Evolutionary conservation across 2,113 vertebrate species (phyloP).

Genomic region (Sardina pilchardus): DNA sequence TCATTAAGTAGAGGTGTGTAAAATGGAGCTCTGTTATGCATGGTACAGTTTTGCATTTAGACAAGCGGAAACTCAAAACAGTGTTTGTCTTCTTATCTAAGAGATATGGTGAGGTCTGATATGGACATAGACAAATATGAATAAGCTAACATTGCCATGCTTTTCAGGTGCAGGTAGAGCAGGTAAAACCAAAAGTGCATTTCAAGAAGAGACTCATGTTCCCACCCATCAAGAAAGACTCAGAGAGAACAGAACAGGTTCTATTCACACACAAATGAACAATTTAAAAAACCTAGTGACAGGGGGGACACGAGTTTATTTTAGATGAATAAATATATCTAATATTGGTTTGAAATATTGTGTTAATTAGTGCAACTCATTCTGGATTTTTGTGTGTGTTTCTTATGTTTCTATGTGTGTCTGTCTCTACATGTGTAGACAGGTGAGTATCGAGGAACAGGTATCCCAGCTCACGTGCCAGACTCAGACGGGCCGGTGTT

Average conservation of each 20-base stretch:
- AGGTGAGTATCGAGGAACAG: slow-evolving; percentile 55
- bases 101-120: no score
- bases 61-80: no score
- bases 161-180: neutral
- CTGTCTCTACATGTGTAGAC: neutral
- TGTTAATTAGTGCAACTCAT: neutral
- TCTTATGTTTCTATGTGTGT: neutral
- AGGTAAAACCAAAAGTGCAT: neutral
- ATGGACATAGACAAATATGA: neutral
- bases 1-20: no score
- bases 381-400: neutral
- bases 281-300: neutral
- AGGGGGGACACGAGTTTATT: neutral
- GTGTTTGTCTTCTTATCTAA: no score
- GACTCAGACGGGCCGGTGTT: slow-evolving; percentile 58
- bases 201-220: neutral
- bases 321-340: neutral
- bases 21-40: no score
- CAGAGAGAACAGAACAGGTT: neutral
- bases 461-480: slow-evolving; percentile 58
- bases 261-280: neutral
- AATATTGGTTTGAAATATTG: neutral
- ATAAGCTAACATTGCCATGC: neutral
- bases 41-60: no score
- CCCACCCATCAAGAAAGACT: neutral